These are phyloP conservation scores for Clytia hemisphaerica DNA, from an alignment of 30 jellyfish, hydroid and myxozoan species.

Conservation along the genomic window DNA sequence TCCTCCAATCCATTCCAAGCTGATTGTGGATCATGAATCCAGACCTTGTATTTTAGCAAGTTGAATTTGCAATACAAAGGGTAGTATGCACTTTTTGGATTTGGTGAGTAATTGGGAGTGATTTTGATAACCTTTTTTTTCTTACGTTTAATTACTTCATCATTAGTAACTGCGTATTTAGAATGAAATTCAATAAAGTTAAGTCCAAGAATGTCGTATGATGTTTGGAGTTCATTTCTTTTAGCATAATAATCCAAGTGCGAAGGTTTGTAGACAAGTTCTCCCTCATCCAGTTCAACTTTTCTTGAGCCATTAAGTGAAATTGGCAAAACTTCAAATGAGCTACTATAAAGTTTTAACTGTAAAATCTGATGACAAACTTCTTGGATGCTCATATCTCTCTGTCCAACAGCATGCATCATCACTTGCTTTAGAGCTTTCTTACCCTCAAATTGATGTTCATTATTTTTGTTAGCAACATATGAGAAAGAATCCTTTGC, in stretches of 20 bases:
- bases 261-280: conserved; percentile 10
- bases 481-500: conserved; percentile 14
- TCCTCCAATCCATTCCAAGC: conserved; percentile 45
- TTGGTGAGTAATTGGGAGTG: conserved; percentile 6
- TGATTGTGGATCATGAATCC: conserved; percentile 5
- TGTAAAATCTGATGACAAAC: conserved; percentile 45
- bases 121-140: background rate
- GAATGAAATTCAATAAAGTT: conserved; percentile 30
- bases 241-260: conserved; percentile 20
- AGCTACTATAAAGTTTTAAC: conserved; percentile 34
- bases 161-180: conserved; percentile 15
- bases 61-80: conserved; percentile 42
- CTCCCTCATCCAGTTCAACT: conserved; percentile 25
- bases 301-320: conserved; percentile 32
- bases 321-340: conserved; percentile 31
- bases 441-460: conserved; percentile 10
- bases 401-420: conserved; percentile 53
- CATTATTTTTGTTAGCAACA: background rate
- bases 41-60: conserved; percentile 35
- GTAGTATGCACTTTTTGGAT: conserved; percentile 8
- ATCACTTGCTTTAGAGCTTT: conserved; percentile 25
- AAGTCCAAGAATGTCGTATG: background rate
- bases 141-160: conserved; percentile 2
- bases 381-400: conserved; percentile 61
- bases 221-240: background rate